Evolutionary conservation across 2,113 vertebrate genomes (phyloP).

Genomic region (Eretmochelys imbricata): DNA sequence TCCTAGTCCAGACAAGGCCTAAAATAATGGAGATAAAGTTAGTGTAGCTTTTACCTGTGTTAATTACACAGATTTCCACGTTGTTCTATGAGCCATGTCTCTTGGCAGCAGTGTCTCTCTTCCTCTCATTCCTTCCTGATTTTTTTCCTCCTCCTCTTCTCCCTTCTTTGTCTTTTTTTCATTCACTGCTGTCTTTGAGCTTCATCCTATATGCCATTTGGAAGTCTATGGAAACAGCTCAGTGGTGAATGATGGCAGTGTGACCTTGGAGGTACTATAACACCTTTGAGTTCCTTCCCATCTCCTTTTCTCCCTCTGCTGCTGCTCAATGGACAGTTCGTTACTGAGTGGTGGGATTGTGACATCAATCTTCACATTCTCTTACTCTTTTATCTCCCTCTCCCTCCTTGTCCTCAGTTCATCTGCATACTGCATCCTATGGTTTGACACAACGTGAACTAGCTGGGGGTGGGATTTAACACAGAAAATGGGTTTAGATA

Average conservation of each 20-base stretch:
- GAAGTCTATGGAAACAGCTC: accelerated
- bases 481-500: background rate
- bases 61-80: background rate
- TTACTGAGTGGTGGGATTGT: background rate
- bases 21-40: background rate
- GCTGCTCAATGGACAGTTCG: background rate
- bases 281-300: background rate
- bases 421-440: background rate
- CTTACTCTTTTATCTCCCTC: background rate
- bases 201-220: background rate
- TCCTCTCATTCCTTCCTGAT: background rate
- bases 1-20: background rate
- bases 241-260: background rate
- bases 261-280: background rate
- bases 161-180: background rate
- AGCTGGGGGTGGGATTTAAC: background rate
- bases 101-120: background rate
- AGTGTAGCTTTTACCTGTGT: background rate
- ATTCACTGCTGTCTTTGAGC: background rate
- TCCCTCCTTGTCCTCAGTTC: background rate
- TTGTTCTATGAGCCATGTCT: background rate
- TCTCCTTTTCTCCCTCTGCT: background rate
- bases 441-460: background rate
- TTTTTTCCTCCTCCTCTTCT: background rate
- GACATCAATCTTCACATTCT: background rate